Conservation (phyloP, 2,797 vertebrate species). For the Phylloscopus collybita region DNA sequence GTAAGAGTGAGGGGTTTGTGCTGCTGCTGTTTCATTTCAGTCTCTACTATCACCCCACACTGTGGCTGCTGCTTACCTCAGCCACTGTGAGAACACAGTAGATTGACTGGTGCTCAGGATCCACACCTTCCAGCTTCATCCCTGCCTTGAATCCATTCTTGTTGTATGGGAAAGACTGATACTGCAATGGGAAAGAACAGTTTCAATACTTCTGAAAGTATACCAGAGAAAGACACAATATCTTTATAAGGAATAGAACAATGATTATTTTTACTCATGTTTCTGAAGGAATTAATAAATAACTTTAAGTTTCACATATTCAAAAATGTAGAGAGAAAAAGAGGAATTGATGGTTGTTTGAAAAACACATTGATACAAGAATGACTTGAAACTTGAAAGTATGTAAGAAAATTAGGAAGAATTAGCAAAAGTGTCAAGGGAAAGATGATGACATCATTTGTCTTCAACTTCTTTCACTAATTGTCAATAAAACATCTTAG, state of each 20-base stretch:
- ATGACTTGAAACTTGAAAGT: not conserved
- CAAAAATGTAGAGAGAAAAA: rapidly evolving
- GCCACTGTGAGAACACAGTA: constrained; percentile 84
- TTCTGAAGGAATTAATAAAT: not conserved
- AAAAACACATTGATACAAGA: not conserved
- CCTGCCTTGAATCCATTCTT: constrained; percentile 86
- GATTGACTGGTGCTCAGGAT: constrained; percentile 85
- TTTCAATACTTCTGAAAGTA: not conserved
- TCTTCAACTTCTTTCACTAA: not conserved
- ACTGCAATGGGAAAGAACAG: constrained; percentile 69
- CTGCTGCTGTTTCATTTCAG: not conserved
- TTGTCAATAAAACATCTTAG: not conserved
- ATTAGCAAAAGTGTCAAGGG: not conserved
- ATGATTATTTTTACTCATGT: not conserved
- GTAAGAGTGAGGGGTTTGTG: not conserved
- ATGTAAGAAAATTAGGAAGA: not conserved
- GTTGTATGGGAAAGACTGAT: constrained; percentile 85
- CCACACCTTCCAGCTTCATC: constrained; percentile 86
- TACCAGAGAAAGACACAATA: not conserved
- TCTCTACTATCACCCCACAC: not conserved
- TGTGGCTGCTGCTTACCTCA: constrained; percentile 71
- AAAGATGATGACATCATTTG: not conserved
- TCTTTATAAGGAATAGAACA: not conserved
- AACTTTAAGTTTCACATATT: not conserved
- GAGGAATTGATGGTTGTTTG: not conserved